These are phyloP conservation scores for Escarpia spicata DNA, from an alignment of 2,888 invertebrate genomes.

Conservation along the genomic window DNA sequence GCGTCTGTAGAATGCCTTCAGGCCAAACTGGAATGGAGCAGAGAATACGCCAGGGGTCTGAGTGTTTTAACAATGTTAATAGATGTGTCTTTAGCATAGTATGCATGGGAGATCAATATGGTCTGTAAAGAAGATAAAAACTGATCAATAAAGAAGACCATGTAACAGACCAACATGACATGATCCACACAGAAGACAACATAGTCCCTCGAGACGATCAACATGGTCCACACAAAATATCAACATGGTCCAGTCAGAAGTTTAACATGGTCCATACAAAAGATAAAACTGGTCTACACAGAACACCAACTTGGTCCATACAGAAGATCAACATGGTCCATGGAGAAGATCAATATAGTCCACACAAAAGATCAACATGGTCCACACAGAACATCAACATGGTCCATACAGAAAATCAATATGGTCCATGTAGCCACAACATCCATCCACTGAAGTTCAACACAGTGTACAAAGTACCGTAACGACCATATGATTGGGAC, in stretches of 20 bases:
- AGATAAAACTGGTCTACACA: background rate
- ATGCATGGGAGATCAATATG: background rate
- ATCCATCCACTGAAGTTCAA: too few relatives aligned
- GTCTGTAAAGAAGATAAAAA: background rate
- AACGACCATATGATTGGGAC: too few relatives aligned
- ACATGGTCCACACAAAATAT: background rate
- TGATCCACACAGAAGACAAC: too few relatives aligned
- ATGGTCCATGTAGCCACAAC: background rate
- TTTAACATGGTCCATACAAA: background rate
- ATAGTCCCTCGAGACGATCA: background rate
- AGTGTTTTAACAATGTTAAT: background rate
- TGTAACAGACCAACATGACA: too few relatives aligned
- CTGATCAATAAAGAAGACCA: background rate
- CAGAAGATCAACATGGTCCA: too few relatives aligned
- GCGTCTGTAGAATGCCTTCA: constrained; percentile 7
- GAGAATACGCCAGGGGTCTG: background rate
- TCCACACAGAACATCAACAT: background rate
- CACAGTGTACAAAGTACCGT: too few relatives aligned
- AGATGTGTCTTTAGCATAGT: background rate
- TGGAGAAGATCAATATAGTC: background rate
- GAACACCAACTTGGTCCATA: background rate
- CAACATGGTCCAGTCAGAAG: background rate
- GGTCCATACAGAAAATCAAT: background rate
- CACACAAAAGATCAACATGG: background rate
- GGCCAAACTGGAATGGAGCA: background rate